phyloP scores from a whole-genome alignment of 2,797 vertebrate genomes.

The Aldrovandia affinis region DNA sequence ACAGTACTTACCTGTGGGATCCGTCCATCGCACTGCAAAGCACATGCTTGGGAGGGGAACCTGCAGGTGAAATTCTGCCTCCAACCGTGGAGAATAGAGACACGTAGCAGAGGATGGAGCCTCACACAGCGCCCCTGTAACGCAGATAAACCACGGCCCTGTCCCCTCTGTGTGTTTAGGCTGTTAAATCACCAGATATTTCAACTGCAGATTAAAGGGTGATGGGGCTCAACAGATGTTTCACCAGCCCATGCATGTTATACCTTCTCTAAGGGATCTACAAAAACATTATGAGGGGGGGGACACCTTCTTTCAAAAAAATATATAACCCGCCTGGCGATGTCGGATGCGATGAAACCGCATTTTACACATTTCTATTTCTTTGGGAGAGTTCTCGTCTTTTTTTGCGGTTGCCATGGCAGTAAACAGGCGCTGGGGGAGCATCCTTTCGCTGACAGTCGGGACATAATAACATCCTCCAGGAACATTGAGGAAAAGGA shows the following conservation, averaged over 20 bases:
- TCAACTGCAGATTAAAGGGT: background rate
- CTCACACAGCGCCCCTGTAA: background rate
- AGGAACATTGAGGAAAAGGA: background rate
- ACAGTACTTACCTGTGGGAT: background rate
- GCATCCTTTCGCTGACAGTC: background rate
- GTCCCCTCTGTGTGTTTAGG: background rate
- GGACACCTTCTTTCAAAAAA: background rate
- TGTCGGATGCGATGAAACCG: too few relatives aligned
- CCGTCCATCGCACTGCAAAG: too few relatives aligned
- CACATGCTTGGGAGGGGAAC: background rate
- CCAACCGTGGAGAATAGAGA: background rate
- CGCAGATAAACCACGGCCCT: background rate
- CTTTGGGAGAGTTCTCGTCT: too few relatives aligned
- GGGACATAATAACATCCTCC: background rate
- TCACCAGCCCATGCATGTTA: background rate
- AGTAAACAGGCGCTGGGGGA: background rate
- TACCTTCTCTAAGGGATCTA: slow-evolving; percentile 15
- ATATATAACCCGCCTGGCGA: too few relatives aligned
- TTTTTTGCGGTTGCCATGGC: background rate
- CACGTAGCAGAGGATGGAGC: background rate
- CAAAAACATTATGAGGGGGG: background rate
- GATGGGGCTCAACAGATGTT: background rate
- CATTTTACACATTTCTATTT: too few relatives aligned
- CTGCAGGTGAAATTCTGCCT: background rate
- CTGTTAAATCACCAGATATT: slow-evolving; percentile 20